Conservation (phyloP, 2,797 vertebrate genomes). For the Tragelaphus eurycerus region DNA sequence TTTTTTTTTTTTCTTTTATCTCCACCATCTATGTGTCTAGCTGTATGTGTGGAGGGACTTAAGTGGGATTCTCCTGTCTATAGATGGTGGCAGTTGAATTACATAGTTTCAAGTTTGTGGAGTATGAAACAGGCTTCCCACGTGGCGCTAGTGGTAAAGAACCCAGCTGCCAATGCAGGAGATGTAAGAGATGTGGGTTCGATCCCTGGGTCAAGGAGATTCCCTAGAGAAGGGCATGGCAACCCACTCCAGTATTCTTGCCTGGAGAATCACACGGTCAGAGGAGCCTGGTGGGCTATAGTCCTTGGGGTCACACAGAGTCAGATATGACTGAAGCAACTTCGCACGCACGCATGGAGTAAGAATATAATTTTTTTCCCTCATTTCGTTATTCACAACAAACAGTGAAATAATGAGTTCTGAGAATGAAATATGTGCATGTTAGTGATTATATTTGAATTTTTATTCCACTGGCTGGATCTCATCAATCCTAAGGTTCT, state of each 20-base stretch:
- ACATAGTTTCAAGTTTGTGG: background rate
- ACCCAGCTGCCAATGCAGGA: background rate
- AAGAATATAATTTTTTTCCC: background rate
- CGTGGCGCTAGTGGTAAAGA: background rate
- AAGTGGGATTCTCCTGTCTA: background rate
- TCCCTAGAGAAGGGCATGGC: background rate
- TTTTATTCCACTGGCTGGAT: background rate
- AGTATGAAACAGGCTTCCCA: background rate
- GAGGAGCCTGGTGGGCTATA: background rate
- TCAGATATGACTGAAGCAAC: background rate
- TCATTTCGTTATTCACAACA: background rate
- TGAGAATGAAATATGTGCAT: background rate
- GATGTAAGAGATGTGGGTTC: fast-evolving
- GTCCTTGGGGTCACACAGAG: background rate
- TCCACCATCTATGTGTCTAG: background rate
- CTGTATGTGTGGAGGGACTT: background rate
- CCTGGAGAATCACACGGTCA: background rate
- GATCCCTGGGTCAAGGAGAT: background rate
- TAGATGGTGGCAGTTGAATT: background rate
- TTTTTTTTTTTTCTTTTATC: background rate
- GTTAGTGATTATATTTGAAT: background rate
- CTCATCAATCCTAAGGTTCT: background rate
- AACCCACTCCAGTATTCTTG: background rate
- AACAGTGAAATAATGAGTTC: background rate
- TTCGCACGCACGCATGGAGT: fast-evolving